A percentile compares a stretch with the other conserved stretches of the same genome.
phyloP scores from a whole-genome alignment of 2,113 vertebrate species.

The Grantiella picta region DNA sequence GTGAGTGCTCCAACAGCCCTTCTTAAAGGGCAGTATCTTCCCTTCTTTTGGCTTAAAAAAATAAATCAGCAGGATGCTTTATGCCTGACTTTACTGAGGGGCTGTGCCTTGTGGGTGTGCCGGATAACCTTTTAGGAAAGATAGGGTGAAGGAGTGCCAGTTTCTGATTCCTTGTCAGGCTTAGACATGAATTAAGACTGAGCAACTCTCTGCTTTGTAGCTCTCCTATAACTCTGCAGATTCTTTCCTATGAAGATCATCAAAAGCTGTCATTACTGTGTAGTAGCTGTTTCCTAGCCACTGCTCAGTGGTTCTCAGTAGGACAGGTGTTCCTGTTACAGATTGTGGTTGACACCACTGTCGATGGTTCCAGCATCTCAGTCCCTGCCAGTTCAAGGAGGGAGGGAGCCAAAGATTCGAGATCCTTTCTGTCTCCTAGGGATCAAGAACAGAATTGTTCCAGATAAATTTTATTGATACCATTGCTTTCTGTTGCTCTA shows the following conservation, averaged over 20 bases:
- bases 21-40: background rate
- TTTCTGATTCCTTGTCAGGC: background rate
- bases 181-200: background rate
- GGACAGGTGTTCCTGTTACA: background rate
- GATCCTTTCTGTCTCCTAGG: background rate
- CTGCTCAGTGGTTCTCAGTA: background rate
- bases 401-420: background rate
- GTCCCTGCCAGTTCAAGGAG: background rate
- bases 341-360: background rate
- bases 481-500: background rate
- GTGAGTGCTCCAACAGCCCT: background rate
- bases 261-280: background rate
- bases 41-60: background rate
- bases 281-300: background rate
- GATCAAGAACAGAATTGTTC: background rate
- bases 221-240: background rate
- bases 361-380: rapidly evolving
- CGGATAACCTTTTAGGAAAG: background rate
- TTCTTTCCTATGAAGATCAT: background rate
- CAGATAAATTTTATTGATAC: background rate
- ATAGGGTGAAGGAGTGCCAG: background rate
- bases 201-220: background rate
- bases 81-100: background rate
- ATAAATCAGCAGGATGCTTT: background rate
- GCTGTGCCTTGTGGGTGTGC: background rate